These are phyloP conservation scores for Oedothorax gibbosus DNA, from an alignment of 1,140 invertebrate genomes.

Conservation along the genomic window DNA sequence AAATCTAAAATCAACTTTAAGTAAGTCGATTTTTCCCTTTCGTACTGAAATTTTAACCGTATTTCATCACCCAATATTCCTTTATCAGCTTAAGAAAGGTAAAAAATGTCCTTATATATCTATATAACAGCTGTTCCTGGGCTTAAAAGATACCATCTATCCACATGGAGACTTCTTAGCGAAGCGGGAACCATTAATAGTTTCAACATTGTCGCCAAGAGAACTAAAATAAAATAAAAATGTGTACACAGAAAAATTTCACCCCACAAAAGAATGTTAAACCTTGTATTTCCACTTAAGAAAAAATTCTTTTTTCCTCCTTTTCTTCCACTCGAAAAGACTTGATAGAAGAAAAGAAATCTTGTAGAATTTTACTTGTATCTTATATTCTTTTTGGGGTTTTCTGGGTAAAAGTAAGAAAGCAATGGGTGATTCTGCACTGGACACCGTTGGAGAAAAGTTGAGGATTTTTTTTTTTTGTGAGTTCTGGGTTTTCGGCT, in stretches of 20 bases:
- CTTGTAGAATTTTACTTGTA: constrained; percentile 6
- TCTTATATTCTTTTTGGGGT: constrained; percentile 12
- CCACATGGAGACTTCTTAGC: neutral
- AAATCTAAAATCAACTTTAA: too few species aligned
- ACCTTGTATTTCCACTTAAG: neutral
- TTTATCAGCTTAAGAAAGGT: too few species aligned
- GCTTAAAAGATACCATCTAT: constrained; percentile 32
- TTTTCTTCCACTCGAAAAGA: neutral
- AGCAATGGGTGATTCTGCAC: constrained; percentile 15
- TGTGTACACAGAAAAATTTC: constrained; percentile 18
- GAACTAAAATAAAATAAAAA: constrained; percentile 10
- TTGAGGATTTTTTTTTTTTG: constrained; percentile 1
- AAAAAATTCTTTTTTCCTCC: neutral
- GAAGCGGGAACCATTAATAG: constrained; percentile 17
- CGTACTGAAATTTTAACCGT: too few species aligned
- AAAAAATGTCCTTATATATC: too few species aligned
- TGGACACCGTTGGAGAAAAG: constrained; percentile 32
- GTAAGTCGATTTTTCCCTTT: too few species aligned
- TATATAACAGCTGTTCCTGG: neutral
- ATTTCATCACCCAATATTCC: too few species aligned
- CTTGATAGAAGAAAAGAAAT: neutral
- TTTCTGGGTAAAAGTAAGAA: neutral
- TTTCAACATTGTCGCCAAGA: constrained; percentile 11
- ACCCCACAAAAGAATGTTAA: constrained; percentile 29
- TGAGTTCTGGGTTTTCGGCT: too few species aligned